phyloP scores from a whole-genome alignment of 1,140 invertebrate species.

The Brachionus asplanchnoidis region DNA sequence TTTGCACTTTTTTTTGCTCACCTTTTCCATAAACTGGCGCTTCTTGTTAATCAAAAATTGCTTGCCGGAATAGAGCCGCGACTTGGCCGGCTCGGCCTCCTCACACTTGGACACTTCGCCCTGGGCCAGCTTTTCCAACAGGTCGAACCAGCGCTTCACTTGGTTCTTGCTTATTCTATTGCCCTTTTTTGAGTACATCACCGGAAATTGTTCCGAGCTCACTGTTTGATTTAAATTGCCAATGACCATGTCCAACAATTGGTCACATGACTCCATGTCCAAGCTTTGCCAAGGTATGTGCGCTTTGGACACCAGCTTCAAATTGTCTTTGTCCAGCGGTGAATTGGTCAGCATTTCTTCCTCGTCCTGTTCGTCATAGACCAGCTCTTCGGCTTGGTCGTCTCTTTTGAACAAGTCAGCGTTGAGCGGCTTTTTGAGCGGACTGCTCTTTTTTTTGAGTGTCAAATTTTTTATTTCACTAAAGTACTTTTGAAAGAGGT shows the following conservation, averaged over 20 bases:
- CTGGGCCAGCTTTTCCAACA: not conserved
- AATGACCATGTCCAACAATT: not conserved
- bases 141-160: slow-evolving; percentile 17
- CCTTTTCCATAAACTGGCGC: not conserved
- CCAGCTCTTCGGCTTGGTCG: not conserved
- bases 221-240: not conserved
- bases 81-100: not conserved
- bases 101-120: not conserved
- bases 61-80: not conserved
- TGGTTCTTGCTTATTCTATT: slow-evolving; percentile 40
- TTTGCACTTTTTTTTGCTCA: not conserved
- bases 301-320: not conserved
- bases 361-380: not conserved
- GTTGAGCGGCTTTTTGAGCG: not conserved
- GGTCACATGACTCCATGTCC: not conserved
- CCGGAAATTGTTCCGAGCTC: not conserved
- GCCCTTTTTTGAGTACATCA: not conserved
- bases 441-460: not conserved
- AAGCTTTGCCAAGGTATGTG: slow-evolving; percentile 26
- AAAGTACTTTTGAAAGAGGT: slow-evolving; percentile 30
- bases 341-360: not conserved
- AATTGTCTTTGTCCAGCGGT: slow-evolving; percentile 9
- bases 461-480: slow-evolving; percentile 37
- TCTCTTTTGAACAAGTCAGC: not conserved
- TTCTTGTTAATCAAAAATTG: slow-evolving; percentile 36